A percentile compares a stretch with the other conserved stretches of the same genome.
Conservation (phyloP, 2,113 vertebrate genomes). For the Apodemus sylvaticus region DNA sequence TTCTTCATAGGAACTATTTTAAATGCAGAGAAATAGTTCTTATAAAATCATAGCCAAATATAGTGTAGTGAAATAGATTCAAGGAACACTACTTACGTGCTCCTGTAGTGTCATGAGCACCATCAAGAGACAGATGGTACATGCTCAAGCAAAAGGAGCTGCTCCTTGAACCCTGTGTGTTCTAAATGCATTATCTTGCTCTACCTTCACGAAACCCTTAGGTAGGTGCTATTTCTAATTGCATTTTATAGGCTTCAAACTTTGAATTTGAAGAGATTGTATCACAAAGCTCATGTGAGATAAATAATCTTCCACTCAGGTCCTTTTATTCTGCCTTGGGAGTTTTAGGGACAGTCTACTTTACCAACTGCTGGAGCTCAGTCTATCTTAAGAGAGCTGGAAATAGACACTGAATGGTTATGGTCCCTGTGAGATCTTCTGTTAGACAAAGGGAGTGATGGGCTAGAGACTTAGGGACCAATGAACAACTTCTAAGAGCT, state of each 20-base stretch:
- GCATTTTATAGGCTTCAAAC: not conserved
- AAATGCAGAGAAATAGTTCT: slow-evolving; percentile 3
- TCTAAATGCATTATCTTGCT: not conserved
- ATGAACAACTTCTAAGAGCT: not conserved
- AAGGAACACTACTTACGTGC: not conserved
- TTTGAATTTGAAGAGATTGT: not conserved
- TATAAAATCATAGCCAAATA: not conserved
- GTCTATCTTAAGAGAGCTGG: not conserved
- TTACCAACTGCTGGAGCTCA: not conserved
- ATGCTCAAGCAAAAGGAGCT: not conserved
- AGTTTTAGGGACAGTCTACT: not conserved
- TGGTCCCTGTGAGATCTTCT: not conserved
- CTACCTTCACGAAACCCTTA: not conserved
- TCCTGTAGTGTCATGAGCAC: not conserved
- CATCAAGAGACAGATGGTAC: not conserved
- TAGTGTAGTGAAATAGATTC: not conserved
- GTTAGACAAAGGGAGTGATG: not conserved
- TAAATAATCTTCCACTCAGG: not conserved
- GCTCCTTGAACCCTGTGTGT: not conserved
- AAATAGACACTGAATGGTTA: not conserved
- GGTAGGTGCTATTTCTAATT: not conserved
- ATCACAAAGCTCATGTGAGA: not conserved
- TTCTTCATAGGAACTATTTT: slow-evolving; percentile 28
- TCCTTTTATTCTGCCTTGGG: not conserved
- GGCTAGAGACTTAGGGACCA: not conserved